These are phyloP conservation scores for Caenorhabditis tropicalis DNA, from an alignment of 1,140 invertebrate species.

Conservation along the genomic window DNA sequence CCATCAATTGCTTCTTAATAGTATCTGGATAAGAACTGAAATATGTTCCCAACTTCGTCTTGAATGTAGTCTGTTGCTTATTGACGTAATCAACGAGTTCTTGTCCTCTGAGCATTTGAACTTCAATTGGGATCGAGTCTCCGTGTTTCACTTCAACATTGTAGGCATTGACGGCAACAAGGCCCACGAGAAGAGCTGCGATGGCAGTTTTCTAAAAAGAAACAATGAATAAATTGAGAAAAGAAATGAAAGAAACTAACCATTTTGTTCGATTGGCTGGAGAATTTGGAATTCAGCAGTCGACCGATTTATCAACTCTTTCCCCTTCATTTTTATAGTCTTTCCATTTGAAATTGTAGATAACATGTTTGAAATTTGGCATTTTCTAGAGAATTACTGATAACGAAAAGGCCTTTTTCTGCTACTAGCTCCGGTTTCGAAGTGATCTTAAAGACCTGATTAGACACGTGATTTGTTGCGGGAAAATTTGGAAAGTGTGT, in stretches of 20 bases:
- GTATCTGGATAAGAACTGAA: constrained; percentile 62
- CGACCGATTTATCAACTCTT: constrained; percentile 25
- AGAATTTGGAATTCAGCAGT: constrained; percentile 24
- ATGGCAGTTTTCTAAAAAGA: constrained; percentile 7
- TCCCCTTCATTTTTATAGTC: neutral
- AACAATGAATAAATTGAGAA: neutral
- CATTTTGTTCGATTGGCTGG: constrained; percentile 41
- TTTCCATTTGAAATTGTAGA: neutral
- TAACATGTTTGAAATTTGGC: constrained; percentile 1
- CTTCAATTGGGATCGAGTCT: neutral
- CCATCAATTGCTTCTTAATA: constrained; percentile 66
- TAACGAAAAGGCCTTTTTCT: neutral
- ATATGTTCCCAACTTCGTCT: constrained; percentile 55
- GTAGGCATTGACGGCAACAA: constrained; percentile 39
- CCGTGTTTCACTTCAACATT: constrained; percentile 11
- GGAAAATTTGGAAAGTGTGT: neutral
- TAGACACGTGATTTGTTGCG: neutral
- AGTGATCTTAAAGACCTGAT: neutral
- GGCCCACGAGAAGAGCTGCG: constrained; percentile 20
- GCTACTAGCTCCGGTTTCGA: constrained; percentile 21
- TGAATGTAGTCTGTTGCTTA: constrained; percentile 17
- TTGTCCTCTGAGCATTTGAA: constrained; percentile 20
- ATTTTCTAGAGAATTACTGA: neutral
- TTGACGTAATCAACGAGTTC: constrained; percentile 43
- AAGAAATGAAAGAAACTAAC: neutral